These are phyloP conservation scores for Agrochola litura DNA, from an alignment of 2,888 invertebrate genomes.

Conservation along the genomic window DNA sequence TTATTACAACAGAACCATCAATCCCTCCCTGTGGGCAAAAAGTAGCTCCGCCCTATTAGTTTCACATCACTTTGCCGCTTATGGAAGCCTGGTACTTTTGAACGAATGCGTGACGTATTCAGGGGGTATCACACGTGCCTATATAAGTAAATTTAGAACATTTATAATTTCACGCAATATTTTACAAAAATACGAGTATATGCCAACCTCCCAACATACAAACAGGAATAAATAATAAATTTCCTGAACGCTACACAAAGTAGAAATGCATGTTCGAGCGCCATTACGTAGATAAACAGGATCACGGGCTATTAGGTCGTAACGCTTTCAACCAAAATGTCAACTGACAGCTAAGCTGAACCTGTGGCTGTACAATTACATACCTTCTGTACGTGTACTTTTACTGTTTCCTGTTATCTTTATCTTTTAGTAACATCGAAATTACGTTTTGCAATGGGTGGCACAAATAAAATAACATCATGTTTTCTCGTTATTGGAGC, in stretches of 20 bases:
- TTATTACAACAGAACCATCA: slow-evolving; percentile 26
- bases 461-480: background rate
- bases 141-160: background rate
- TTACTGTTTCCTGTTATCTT: slow-evolving; percentile 3
- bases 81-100: slow-evolving; percentile 76
- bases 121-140: background rate
- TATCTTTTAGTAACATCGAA: background rate
- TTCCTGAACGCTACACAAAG: slow-evolving; percentile 54
- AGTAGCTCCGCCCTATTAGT: slow-evolving; percentile 67
- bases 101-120: slow-evolving; percentile 73
- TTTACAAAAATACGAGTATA: slow-evolving; percentile 1
- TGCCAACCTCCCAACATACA: background rate
- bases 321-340: slow-evolving; percentile 61
- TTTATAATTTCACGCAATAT: background rate
- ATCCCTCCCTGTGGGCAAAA: slow-evolving; percentile 33
- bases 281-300: slow-evolving; percentile 65
- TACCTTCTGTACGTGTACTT: slow-evolving; percentile 8
- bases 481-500: background rate
- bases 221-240: slow-evolving; percentile 59
- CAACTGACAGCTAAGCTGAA: slow-evolving; percentile 47
- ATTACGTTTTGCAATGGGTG: slow-evolving; percentile 1
- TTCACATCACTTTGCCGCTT: slow-evolving; percentile 62
- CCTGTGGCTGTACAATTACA: background rate
- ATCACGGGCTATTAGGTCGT: slow-evolving; percentile 62
- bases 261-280: slow-evolving; percentile 68